Conservation (phyloP, 1,140 invertebrate species). For the Ostrea edulis region DNA sequence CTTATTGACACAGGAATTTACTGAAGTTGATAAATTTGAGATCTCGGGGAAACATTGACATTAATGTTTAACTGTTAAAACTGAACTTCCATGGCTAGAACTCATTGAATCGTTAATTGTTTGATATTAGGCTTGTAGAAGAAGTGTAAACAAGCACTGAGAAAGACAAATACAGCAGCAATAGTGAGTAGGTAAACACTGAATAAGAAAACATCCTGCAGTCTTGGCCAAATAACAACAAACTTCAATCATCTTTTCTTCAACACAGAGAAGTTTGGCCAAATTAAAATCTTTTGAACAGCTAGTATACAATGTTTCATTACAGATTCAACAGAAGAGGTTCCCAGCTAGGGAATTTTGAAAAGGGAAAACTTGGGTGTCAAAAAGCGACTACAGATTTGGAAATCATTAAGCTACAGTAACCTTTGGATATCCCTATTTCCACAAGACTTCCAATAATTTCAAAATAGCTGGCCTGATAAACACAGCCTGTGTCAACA, state of each 20-base stretch:
- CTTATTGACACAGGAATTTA: constrained; percentile 28
- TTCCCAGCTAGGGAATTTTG: not conserved
- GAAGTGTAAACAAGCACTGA: constrained; percentile 15
- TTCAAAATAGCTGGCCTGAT: not conserved
- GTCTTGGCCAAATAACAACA: constrained; percentile 15
- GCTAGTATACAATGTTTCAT: constrained; percentile 16
- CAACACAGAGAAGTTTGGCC: not conserved
- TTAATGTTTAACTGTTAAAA: constrained; percentile 35
- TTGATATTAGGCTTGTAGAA: constrained; percentile 32
- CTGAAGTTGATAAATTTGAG: constrained; percentile 27
- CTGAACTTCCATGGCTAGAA: not conserved
- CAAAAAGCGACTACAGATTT: constrained; percentile 13
- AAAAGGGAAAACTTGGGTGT: constrained; percentile 15
- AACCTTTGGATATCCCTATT: constrained; percentile 37
- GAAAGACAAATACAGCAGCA: not conserved
- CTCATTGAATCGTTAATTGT: constrained; percentile 18
- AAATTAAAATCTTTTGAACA: constrained; percentile 26
- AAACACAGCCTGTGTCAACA: constrained; percentile 34
- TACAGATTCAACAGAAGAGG: not conserved
- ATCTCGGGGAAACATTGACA: constrained; percentile 26
- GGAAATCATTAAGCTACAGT: constrained; percentile 21
- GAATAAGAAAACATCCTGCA: constrained; percentile 9
- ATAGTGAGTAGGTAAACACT: not conserved
- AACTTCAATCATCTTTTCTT: constrained; percentile 31
- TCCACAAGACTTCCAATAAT: constrained; percentile 21